Base-by-base conservation (phyloP, 2,888 invertebrate species). In the Tromatobia lineatoria region DNA sequence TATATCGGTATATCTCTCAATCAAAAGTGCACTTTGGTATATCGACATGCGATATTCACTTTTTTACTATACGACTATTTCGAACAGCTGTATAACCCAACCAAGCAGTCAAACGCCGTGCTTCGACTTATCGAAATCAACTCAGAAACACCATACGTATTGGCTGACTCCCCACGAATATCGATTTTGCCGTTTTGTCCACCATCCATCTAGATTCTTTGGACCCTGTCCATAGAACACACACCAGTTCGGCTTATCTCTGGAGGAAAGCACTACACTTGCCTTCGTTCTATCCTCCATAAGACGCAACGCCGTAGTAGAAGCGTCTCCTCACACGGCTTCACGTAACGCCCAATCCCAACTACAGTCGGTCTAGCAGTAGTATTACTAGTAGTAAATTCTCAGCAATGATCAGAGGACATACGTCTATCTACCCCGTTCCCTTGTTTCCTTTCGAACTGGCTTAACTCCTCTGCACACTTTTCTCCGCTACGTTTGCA, bases 161-260 rank as follows among this genome's bases (percentile, higher is more conserved):
- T 76, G 79, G 57, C 59, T 50, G 76, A 71, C 66, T 73, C 75
- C 76, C 79, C 70, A 83, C 69, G 70, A 79, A 71, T 83, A 83
- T 83, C 83, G 83, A 83, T 83, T 80, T 47, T 42, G 71, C 59
- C 71, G 66, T 71, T 80, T 70, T 66, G 50, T 54, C 74, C 59
- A 42, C 75, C 52, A 66, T 73, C 78, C 70, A 47, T 42, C 70
- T 57, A 50, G 47, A 15, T 61, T 29, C 61, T 61, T 13, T 34
- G 15, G 34, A 11, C 34, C 50, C 18, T 38, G 7, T 18, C 59
- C 59, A 23, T 42, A 45, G 34, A 34, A 64, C 57, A 42, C 52
- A 59, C 20, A 18, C 54, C 34, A 34, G 45, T 7, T n/a, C 71
- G 66, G 47, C 47, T 80, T 76, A 80, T 80, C 57, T 54, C 20